Evolutionary conservation across 2,113 vertebrate species (phyloP).

Genomic region (Neoarius graeffei): DNA sequence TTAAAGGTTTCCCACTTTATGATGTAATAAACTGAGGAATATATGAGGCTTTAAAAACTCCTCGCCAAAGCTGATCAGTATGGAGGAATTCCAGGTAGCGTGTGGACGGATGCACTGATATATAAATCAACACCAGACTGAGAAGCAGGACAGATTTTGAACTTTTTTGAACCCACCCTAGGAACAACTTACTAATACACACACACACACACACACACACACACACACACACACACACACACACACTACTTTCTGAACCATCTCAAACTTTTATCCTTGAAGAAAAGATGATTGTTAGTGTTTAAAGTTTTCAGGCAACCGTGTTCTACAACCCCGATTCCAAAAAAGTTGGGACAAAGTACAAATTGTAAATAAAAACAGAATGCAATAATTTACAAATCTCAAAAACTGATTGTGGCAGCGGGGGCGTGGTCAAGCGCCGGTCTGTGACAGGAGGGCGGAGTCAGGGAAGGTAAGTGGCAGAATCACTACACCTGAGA

Average conservation of each 20-base stretch:
- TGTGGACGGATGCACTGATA: slow-evolving; percentile 11
- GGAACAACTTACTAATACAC: neutral
- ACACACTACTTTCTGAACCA: neutral
- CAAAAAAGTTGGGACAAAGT: too few relatives aligned
- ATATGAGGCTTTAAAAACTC: slow-evolving; percentile 41
- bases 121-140: slow-evolving; percentile 32
- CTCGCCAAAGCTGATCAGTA: slow-evolving; percentile 46
- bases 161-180: neutral
- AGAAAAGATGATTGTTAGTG: neutral
- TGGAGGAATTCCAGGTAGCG: slow-evolving; percentile 48
- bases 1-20: slow-evolving; percentile 51
- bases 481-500: too few relatives aligned
- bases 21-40: slow-evolving; percentile 57
- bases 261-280: neutral
- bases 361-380: too few relatives aligned
- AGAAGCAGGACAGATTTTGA: neutral
- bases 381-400: too few relatives aligned
- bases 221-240: too few relatives aligned
- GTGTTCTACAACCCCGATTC: too few relatives aligned
- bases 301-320: neutral
- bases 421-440: too few relatives aligned
- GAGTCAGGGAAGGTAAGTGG: too few relatives aligned
- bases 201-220: too few relatives aligned
- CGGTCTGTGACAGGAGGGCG: too few relatives aligned
- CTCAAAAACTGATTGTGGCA: too few relatives aligned